A percentile compares a stretch with the other conserved stretches of the same genome.
Evolutionary conservation across 2,113 vertebrate genomes (phyloP).

Genomic region (Hydrochoerus hydrochaeris): DNA sequence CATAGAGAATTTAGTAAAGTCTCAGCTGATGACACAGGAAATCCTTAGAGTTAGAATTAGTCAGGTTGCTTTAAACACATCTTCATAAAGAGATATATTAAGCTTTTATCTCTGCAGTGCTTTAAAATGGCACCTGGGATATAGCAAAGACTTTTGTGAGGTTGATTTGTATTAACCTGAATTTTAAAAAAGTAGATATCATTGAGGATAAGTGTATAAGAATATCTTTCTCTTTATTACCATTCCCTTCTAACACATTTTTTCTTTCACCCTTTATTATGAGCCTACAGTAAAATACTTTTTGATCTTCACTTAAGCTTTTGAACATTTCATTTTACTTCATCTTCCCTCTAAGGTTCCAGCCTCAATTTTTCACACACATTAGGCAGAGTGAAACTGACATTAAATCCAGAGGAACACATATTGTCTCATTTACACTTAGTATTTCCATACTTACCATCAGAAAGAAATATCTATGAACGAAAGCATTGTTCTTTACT

Average conservation of each 20-base stretch:
- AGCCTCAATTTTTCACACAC: conserved; percentile 26
- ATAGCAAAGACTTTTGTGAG: not conserved
- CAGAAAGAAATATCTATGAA: not conserved
- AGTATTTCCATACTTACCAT: not conserved
- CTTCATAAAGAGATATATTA: not conserved
- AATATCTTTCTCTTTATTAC: conserved; percentile 54
- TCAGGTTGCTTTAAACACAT: not conserved
- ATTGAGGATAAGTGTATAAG: conserved; percentile 56
- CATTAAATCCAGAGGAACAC: conserved; percentile 17
- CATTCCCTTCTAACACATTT: conserved; percentile 44
- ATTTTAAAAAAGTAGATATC: not conserved
- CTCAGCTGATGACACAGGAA: not conserved
- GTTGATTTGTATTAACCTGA: conserved; percentile 50
- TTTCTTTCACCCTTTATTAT: conserved; percentile 58
- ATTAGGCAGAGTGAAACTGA: conserved; percentile 56
- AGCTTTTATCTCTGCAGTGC: not conserved
- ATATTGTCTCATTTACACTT: not conserved
- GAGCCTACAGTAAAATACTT: conserved; percentile 50
- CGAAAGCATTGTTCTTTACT: not conserved
- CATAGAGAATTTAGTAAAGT: fast-evolving
- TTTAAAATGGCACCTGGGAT: conserved; percentile 50
- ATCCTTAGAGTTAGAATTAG: not conserved
- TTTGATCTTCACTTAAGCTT: conserved; percentile 60
- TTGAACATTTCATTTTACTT: conserved; percentile 38
- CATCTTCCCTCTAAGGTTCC: not conserved